phyloP scores from a whole-genome alignment of 1,140 invertebrate species.

The Geopemphigus sp. region DNA sequence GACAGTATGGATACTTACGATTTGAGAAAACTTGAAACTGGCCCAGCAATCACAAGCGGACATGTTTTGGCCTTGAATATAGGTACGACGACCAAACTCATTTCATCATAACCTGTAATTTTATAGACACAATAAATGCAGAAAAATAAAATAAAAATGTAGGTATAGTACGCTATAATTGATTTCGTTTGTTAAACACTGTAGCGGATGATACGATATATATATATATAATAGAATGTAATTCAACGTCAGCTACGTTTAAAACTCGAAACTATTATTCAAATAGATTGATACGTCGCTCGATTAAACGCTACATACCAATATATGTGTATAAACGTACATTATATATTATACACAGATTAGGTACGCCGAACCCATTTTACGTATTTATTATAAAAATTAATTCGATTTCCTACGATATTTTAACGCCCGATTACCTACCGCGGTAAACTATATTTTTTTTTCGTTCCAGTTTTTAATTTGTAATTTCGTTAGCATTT shows the following conservation, averaged over 20 bases:
- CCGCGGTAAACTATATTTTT: no score
- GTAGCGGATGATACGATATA: neutral
- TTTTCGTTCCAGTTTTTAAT: no score
- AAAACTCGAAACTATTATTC: neutral
- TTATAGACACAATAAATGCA: neutral
- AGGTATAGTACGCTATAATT: neutral
- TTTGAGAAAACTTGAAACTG: constrained; percentile 44
- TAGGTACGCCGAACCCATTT: neutral
- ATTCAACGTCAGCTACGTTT: neutral
- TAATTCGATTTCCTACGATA: neutral
- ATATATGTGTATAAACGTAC: neutral
- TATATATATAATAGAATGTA: neutral
- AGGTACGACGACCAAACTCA: constrained; percentile 14
- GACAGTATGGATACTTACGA: constrained; percentile 6
- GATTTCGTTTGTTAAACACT: neutral
- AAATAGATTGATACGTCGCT: neutral
- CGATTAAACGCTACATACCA: neutral
- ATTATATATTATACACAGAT: neutral
- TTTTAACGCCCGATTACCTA: no score
- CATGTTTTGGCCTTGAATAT: constrained; percentile 20
- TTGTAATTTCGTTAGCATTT: no score
- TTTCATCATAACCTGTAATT: constrained; percentile 45
- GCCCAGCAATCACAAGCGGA: constrained; percentile 44
- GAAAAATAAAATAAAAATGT: neutral
- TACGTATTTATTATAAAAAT: neutral